Conservation (phyloP, 1,140 invertebrate genomes). For the Chelonus insularis region DNA sequence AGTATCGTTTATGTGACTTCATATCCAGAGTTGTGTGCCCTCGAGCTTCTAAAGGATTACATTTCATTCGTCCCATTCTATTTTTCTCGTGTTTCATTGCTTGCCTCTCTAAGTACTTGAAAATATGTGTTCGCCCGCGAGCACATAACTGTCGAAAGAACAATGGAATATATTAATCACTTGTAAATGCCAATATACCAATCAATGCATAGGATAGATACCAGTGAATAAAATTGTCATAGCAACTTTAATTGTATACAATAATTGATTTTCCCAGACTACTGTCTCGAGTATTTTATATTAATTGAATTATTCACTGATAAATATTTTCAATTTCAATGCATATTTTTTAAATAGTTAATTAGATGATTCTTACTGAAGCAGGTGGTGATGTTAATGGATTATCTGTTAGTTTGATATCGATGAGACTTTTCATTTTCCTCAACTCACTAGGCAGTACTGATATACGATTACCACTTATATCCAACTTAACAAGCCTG, state of each 20-base stretch:
- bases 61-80: slow-evolving; percentile 46
- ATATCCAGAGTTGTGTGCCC: slow-evolving; percentile 61
- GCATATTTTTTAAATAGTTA: too few species aligned
- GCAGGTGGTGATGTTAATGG: slow-evolving; percentile 88
- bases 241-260: too few species aligned
- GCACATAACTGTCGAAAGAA: slow-evolving; percentile 75
- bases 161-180: background rate
- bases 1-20: slow-evolving; percentile 65
- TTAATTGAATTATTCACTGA: too few species aligned
- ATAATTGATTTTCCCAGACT: too few species aligned
- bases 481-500: slow-evolving; percentile 80
- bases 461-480: slow-evolving; percentile 86
- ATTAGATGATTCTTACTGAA: slow-evolving; percentile 83
- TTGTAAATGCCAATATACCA: too few species aligned
- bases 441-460: slow-evolving; percentile 83
- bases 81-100: slow-evolving; percentile 70
- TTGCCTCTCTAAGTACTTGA: slow-evolving; percentile 90
- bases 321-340: too few species aligned
- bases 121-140: slow-evolving; percentile 89
- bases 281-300: too few species aligned
- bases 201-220: too few species aligned
- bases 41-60: slow-evolving; percentile 56
- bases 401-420: slow-evolving; percentile 82
- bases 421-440: slow-evolving; percentile 79
- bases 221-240: too few species aligned